A percentile compares a stretch with the other conserved stretches of the same genome.
Evolutionary conservation across 2,797 vertebrate genomes (phyloP).

Genomic region (Leucoraja ocellata): DNA sequence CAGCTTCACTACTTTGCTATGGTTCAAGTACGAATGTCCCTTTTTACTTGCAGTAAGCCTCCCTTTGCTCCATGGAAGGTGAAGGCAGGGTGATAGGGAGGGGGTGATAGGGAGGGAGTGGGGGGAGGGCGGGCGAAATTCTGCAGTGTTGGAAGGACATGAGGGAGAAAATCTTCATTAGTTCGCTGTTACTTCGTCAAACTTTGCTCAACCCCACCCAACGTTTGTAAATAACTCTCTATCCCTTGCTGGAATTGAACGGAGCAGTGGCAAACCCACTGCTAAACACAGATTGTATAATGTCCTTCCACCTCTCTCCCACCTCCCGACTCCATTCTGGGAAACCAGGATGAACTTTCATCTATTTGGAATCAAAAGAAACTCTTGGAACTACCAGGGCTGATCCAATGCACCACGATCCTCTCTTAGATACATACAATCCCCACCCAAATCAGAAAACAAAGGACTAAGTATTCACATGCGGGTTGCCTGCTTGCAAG

Average conservation of each 20-base stretch:
- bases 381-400: neutral
- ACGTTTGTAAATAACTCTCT: neutral
- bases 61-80: neutral
- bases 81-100: too few relatives aligned
- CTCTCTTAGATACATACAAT: neutral
- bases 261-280: neutral
- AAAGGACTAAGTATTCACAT: neutral
- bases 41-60: neutral
- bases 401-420: neutral
- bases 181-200: neutral
- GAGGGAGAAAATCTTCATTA: neutral
- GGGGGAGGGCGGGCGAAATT: neutral
- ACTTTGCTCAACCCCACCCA: neutral
- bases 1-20: neutral
- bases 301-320: neutral
- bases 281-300: neutral
- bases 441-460: neutral
- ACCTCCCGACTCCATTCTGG: neutral
- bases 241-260: neutral
- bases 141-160: too few relatives aligned
- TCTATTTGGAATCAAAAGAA: neutral
- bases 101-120: neutral
- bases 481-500: neutral
- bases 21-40: neutral
- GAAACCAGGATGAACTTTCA: neutral